Conservation (phyloP, 2,888 invertebrate species). For the Escarpia spicata region DNA sequence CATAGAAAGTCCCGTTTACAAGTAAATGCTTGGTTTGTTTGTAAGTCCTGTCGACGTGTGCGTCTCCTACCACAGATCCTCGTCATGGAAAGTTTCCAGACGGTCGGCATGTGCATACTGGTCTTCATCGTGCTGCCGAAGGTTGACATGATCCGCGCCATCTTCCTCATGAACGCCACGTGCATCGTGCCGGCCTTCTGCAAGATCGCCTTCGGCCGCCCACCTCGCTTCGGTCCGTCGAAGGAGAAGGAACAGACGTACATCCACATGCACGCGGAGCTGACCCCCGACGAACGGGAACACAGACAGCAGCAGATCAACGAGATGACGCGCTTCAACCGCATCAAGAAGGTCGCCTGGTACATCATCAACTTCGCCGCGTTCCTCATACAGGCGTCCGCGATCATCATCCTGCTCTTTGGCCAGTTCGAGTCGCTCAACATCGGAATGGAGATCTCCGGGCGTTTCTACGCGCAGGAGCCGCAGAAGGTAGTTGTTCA, state of each 20-base stretch:
- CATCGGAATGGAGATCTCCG: slow-evolving; percentile 2
- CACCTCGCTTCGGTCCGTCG: neutral
- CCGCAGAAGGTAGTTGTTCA: neutral
- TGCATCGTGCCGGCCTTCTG: slow-evolving; percentile 52
- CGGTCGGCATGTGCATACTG: slow-evolving; percentile 85
- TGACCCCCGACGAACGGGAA: slow-evolving; percentile 10
- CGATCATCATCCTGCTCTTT: slow-evolving; percentile 37
- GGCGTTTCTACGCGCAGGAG: neutral
- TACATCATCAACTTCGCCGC: slow-evolving; percentile 38
- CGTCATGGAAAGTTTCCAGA: slow-evolving; percentile 57
- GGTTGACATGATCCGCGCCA: slow-evolving; percentile 57
- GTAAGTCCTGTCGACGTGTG: neutral
- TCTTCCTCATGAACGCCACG: slow-evolving; percentile 55
- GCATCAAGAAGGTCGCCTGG: neutral
- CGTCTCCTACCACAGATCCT: slow-evolving; percentile 44
- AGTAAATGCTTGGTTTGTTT: neutral
- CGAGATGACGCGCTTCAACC: slow-evolving; percentile 14
- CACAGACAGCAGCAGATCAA: slow-evolving; percentile 10
- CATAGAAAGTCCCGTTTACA: neutral
- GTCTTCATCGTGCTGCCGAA: slow-evolving; percentile 58
- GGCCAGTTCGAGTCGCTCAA: slow-evolving; percentile 25
- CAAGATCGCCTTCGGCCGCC: slow-evolving; percentile 35
- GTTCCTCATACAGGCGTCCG: slow-evolving; percentile 47
- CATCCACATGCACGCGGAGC: slow-evolving; percentile 17
- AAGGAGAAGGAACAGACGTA: slow-evolving; percentile 26